A percentile compares a stretch with the other conserved stretches of the same genome.
Conservation (phyloP, 2,888 invertebrate genomes). For the Plagiodera versicolora region DNA sequence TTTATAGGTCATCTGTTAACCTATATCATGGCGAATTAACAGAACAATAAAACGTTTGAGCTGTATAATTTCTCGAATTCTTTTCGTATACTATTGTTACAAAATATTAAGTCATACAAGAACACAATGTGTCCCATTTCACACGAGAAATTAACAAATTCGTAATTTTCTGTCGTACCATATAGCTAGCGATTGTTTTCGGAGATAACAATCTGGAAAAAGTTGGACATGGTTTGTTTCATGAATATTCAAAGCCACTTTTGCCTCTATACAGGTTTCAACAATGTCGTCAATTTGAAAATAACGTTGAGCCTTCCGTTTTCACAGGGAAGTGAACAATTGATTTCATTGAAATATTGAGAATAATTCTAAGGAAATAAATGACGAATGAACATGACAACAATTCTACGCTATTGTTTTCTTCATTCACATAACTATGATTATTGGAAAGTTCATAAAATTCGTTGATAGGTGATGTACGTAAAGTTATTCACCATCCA, state of each 20-base stretch:
- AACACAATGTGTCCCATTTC: constrained; percentile 32
- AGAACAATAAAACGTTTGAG: constrained; percentile 18
- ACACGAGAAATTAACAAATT: constrained; percentile 32
- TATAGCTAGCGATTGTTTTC: not conserved
- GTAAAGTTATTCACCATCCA: too few species aligned
- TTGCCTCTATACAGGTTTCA: not conserved
- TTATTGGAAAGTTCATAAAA: too few species aligned
- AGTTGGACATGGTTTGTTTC: not conserved
- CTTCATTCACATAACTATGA: not conserved
- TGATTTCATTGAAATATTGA: not conserved
- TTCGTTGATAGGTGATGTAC: too few species aligned
- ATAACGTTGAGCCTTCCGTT: not conserved
- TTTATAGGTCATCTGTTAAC: constrained; percentile 17
- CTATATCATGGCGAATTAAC: constrained; percentile 13
- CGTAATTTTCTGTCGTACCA: constrained; percentile 4
- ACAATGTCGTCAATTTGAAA: not conserved
- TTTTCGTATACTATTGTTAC: constrained; percentile 33
- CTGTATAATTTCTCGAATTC: constrained; percentile 20
- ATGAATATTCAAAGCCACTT: not conserved
- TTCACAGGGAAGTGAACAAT: not conserved
- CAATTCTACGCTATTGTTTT: not conserved
- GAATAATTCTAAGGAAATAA: not conserved
- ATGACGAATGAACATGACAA: not conserved
- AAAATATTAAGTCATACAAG: constrained; percentile 37
- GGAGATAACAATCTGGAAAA: not conserved